These are phyloP conservation scores for Papilio glaucus DNA, from an alignment of 1,140 invertebrate species.

Conservation along the genomic window DNA sequence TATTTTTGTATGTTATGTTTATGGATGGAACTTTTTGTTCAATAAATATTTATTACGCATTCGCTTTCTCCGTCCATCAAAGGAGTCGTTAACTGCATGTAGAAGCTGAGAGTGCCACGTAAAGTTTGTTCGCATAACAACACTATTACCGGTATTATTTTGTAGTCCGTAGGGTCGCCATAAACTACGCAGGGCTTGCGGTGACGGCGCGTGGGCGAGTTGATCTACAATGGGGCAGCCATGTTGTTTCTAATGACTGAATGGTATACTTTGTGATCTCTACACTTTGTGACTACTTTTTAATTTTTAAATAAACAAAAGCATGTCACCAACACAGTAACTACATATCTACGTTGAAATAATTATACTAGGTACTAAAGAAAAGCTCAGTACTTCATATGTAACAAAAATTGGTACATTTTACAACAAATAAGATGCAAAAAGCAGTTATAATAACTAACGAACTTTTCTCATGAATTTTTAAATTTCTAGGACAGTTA, in stretches of 20 bases:
- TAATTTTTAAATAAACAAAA: constrained; percentile 11
- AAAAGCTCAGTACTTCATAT: no score
- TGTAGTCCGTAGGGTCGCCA: constrained; percentile 64
- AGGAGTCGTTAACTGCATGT: constrained; percentile 29
- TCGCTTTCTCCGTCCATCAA: constrained; percentile 7
- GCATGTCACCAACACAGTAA: background rate
- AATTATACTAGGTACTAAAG: no score
- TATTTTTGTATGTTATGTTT: background rate
- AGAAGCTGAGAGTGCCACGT: constrained; percentile 8
- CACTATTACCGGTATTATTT: constrained; percentile 64
- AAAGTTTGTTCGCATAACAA: constrained; percentile 48
- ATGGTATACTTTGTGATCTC: constrained; percentile 44
- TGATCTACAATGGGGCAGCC: constrained; percentile 65
- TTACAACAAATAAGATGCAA: background rate
- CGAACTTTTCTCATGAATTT: no score
- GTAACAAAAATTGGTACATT: background rate
- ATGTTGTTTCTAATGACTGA: constrained; percentile 79
- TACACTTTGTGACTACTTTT: constrained; percentile 16
- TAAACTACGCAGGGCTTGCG: constrained; percentile 66
- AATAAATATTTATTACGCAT: background rate
- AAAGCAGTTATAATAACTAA: no score
- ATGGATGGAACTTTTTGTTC: background rate
- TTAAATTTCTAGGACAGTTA: no score
- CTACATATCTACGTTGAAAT: no score
- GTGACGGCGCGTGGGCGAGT: constrained; percentile 69